phyloP scores from a whole-genome alignment of 1,140 invertebrate species.

The Anastrepha obliqua region DNA sequence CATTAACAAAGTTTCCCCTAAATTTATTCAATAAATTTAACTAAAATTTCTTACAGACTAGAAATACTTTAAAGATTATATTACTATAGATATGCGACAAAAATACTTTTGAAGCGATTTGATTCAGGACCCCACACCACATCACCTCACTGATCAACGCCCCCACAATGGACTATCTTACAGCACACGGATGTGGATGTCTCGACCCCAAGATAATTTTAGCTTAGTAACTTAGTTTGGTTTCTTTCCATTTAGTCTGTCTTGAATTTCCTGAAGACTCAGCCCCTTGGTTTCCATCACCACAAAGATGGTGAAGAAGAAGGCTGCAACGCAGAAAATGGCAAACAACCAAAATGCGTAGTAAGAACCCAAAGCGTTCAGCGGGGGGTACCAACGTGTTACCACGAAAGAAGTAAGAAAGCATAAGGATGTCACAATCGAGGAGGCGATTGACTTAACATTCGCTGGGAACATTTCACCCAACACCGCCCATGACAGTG shows the following conservation, averaged over 20 bases:
- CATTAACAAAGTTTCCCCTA: too few relatives aligned
- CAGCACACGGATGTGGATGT: slow-evolving; percentile 12
- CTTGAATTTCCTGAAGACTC: slow-evolving; percentile 85
- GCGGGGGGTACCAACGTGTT: slow-evolving; percentile 83
- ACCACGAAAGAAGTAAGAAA: slow-evolving; percentile 88
- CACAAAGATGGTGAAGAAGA: slow-evolving; percentile 79
- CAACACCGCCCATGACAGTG: slow-evolving; percentile 90
- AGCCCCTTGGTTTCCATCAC: slow-evolving; percentile 90
- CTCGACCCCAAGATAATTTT: not conserved
- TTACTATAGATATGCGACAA: slow-evolving; percentile 9
- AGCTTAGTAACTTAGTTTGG: not conserved
- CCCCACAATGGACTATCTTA: not conserved
- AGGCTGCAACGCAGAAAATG: slow-evolving; percentile 80
- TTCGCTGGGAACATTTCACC: slow-evolving; percentile 88
- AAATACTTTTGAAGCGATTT: slow-evolving; percentile 50
- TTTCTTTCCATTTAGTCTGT: slow-evolving; percentile 77
- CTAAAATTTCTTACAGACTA: slow-evolving; percentile 16
- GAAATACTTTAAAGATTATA: slow-evolving; percentile 40
- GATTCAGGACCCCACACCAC: slow-evolving; percentile 16
- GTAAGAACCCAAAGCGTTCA: slow-evolving; percentile 80
- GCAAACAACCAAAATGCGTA: slow-evolving; percentile 88
- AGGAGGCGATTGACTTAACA: slow-evolving; percentile 84
- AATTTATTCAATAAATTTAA: slow-evolving; percentile 37
- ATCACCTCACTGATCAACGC: not conserved
- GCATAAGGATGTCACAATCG: slow-evolving; percentile 84